Evolutionary conservation across 2,113 vertebrate genomes (phyloP), one percentile per base, ranked within the genome.

Genomic region (Pelodiscus sinensis): DNA sequence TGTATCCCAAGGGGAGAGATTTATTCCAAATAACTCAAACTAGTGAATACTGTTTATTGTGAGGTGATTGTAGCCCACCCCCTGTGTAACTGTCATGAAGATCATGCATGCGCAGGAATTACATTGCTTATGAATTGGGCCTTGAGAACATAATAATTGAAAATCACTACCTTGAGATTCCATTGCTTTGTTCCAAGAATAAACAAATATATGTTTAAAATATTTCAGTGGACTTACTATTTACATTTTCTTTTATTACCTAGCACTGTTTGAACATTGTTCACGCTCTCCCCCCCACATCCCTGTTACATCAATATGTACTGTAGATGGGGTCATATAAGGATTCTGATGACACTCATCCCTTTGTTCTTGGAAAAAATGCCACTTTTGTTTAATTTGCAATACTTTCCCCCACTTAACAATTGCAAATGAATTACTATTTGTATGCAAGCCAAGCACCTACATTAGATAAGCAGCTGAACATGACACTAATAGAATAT

Each of bases 401-500:
- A 68, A 81, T 68, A 22, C 19, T 77, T 12, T 81, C 51, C 65
- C 88, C 87, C 25, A 68, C 84, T 88, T 80, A 35, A 77, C 84
- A 84, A 79, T 73, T 95, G 81, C 73, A 55, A 82, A 84, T 35
- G 82, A 80, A 54, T 94, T 84, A 81, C 50, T 91, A 35, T 68
- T 90, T 65, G 16, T 92, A 86, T 29, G 3, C 62, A 24, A 79
- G 6, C 71, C 77, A 25, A 83, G 2, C 13, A 54, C 89, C 57
- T 77, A 14, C 35, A 92, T 5, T 58, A 82, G 77, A 58, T 90
- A 80, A 81, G 68, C 18, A 75, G 21, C 22, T 77, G 75, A 19
- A 54, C 81, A 82, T 81, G 51, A 31, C 50, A 52, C 22, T 52
- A 29, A 52, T 52, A 51, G 15, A 52, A 52, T 19, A 18, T 19